Conservation (phyloP, 1,140 invertebrate genomes). For the Apis florea region DNA sequence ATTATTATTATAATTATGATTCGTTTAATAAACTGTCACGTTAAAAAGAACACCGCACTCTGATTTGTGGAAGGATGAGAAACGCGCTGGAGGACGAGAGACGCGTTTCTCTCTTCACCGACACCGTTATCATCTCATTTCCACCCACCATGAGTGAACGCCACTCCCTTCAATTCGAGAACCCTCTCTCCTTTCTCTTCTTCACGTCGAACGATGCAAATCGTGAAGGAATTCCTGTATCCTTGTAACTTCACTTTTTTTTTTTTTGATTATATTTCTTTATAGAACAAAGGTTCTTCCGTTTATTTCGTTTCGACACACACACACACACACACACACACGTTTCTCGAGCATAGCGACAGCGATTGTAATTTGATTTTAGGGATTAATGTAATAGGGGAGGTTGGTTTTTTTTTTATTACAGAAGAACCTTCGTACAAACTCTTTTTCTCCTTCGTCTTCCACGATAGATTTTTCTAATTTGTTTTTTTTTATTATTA, state of each 20-base stretch:
- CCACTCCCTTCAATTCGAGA: neutral
- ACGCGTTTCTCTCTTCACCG: neutral
- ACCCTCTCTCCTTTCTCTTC: neutral
- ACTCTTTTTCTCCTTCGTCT: slow-evolving; percentile 15
- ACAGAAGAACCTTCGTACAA: neutral
- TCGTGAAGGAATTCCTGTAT: neutral
- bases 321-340: no score
- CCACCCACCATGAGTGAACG: neutral
- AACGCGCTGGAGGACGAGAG: neutral
- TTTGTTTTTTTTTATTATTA: slow-evolving; percentile 2
- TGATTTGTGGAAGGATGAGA: slow-evolving; percentile 3
- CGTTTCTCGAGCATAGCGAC: no score
- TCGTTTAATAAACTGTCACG: slow-evolving; percentile 79
- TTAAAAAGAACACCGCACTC: slow-evolving; percentile 69
- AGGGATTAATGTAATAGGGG: neutral
- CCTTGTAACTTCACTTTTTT: neutral
- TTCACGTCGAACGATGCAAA: neutral
- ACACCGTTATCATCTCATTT: neutral
- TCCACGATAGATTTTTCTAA: slow-evolving; percentile 15
- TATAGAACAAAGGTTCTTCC: neutral
- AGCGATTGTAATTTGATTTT: neutral
- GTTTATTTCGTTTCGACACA: neutral
- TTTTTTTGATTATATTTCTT: neutral
- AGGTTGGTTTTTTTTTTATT: neutral
- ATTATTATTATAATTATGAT: slow-evolving; percentile 77